Percentiles rank a stretch among this genome's conserved stretches.
phyloP scores from a whole-genome alignment of 30 jellyfish, hydroid and myxozoan genomes.

The Chrysaora quinquecirrha region DNA sequence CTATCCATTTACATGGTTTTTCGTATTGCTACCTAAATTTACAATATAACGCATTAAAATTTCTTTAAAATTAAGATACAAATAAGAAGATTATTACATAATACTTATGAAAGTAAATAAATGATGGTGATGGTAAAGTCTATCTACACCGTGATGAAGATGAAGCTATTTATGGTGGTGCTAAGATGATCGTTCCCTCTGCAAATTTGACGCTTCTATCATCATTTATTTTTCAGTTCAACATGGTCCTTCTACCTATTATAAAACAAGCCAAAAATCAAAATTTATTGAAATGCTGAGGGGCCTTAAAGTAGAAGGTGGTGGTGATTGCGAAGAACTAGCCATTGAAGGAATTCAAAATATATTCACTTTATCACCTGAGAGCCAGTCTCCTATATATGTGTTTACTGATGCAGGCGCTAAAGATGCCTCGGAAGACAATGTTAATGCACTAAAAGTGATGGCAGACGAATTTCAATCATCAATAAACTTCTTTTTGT shows the following conservation, averaged over 20 bases:
- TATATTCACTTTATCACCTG: slow-evolving; percentile 34
- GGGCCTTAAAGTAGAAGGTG: slow-evolving; percentile 42
- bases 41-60: no score
- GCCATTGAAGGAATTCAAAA: slow-evolving; percentile 63
- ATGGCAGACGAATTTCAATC: slow-evolving; percentile 10
- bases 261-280: background rate
- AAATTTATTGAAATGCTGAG: slow-evolving; percentile 24
- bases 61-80: no score
- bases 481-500: slow-evolving; percentile 49
- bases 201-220: no score
- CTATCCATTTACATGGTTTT: no score
- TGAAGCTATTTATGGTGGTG: no score
- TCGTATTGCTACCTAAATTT: no score
- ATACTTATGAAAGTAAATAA: no score
- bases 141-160: no score
- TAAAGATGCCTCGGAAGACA: slow-evolving; percentile 52
- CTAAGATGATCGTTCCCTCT: no score
- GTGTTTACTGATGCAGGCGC: slow-evolving; percentile 75
- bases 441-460: slow-evolving; percentile 17
- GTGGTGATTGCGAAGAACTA: slow-evolving; percentile 82
- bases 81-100: no score
- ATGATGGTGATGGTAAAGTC: no score
- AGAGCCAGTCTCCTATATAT: slow-evolving; percentile 43
- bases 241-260: background rate
- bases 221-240: no score